Conservation (phyloP, 1,140 invertebrate genomes). For the Globodera ellingtonae region DNA sequence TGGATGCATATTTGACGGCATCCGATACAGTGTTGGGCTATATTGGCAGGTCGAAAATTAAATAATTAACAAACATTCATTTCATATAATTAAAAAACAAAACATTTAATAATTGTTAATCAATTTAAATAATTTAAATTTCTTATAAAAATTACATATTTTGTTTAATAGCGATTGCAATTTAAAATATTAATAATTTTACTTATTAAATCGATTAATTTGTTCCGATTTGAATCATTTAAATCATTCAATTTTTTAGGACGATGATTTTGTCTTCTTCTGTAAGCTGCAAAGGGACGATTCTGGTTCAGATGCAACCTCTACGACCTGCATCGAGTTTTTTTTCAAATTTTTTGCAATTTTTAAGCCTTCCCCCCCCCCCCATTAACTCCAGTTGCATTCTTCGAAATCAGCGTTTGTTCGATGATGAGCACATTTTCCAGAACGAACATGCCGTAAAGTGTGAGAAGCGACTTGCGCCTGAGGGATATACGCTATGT, state of each 20-base stretch:
- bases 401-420: conserved; percentile 1
- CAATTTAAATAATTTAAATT: no score
- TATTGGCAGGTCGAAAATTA: background rate
- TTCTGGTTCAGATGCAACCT: background rate
- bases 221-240: no score
- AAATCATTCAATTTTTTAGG: background rate
- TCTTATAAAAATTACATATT: no score
- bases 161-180: no score
- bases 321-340: background rate
- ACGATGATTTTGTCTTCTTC: background rate
- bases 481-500: background rate
- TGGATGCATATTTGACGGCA: background rate
- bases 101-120: no score
- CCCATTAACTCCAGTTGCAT: background rate
- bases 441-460: background rate
- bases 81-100: no score
- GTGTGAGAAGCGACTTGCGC: background rate
- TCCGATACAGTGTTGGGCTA: background rate
- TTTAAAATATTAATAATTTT: no score
- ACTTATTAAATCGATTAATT: no score
- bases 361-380: background rate
- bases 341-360: background rate
- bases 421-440: background rate
- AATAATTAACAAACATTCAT: no score
- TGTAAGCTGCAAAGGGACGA: background rate